Base-by-base conservation (phyloP, 2,113 vertebrate species). In the Cichladusa arquata region DNA sequence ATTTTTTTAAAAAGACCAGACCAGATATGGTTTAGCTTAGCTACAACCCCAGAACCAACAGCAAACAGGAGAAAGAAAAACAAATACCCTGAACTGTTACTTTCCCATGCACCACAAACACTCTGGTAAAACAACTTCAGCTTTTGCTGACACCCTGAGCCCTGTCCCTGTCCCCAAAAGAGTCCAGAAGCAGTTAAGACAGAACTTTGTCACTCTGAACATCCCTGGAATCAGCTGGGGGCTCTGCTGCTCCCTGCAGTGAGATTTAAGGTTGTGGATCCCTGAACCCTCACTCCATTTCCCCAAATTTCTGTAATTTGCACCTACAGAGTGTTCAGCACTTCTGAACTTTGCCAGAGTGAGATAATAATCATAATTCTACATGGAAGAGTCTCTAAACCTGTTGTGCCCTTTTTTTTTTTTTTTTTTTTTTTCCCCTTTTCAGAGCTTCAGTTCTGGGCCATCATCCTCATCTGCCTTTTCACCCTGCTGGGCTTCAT, bases 391-490 rank as follows among this genome's bases (percentile, higher is more conserved):
- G 14, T 31, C 58, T 18, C 44, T 61, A 69, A 70, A 62, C 6
- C 9, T 85, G 28, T 82, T 4, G 1, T 54, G 17, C 17, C 5
- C 9, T 22, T 28, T 67, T 44, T 18, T 31, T 58, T 29, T 66
- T 67, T 51, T 19, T 90, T 38, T 38, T 38, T 38, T 38, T 38
- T 38, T 38, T 12, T 87, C 36, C 94, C 18, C 18, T 67, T 87
- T 86, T 25, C 89, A 98, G 98, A 62, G 19, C 82, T 98, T 29
- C 97, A 98, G 58, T 98, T 86, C 82, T 98, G 98, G 98, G 97
- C 96, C 57, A 97, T 98, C 84, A 98, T 98, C 92, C 95, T 98
- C 78, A 98, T 98, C 58, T 96, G 98, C 24, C n/a, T 98, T 64
- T 97, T 92, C 3, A 69, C 65, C 48, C 93, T 98, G n/a, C 57